phyloP scores from a whole-genome alignment of 2,888 invertebrate genomes.

The Lordiphosa andalusiaca region DNA sequence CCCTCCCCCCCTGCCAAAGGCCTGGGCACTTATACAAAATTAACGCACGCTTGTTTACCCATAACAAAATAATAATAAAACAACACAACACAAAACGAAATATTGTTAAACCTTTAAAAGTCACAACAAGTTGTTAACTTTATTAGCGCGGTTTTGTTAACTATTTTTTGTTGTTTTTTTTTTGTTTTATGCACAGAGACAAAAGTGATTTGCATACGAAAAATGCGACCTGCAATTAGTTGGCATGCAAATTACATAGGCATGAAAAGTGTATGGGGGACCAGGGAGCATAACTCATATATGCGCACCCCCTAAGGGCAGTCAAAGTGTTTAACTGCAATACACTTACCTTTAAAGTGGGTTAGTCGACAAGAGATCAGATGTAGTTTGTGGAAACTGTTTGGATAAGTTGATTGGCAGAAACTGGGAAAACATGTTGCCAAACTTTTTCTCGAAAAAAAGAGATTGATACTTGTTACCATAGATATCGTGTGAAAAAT shows the following conservation, averaged over 20 bases:
- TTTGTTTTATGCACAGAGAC: constrained; percentile 1
- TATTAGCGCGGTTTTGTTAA: constrained; percentile 36
- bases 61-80: not conserved
- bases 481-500: too few species aligned
- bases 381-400: not conserved
- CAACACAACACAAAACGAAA: not conserved
- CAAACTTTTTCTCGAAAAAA: too few species aligned
- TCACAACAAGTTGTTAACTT: constrained; percentile 62
- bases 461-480: too few species aligned
- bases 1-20: not conserved
- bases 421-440: too few species aligned
- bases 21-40: constrained; percentile 30
- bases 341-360: not conserved
- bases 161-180: constrained; percentile 22
- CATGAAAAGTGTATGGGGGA: constrained; percentile 20
- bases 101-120: constrained; percentile 33
- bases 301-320: not conserved
- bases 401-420: too few species aligned
- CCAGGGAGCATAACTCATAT: constrained; percentile 46
- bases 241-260: constrained; percentile 55
- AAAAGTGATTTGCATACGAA: constrained; percentile 34
- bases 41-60: constrained; percentile 31
- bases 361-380: constrained; percentile 2
- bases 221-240: constrained; percentile 58
- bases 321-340: not conserved